Evolutionary conservation across 2,113 vertebrate genomes (phyloP), one percentile per base, ranked within the genome.

Genomic region (Chlamydotis undulata): DNA sequence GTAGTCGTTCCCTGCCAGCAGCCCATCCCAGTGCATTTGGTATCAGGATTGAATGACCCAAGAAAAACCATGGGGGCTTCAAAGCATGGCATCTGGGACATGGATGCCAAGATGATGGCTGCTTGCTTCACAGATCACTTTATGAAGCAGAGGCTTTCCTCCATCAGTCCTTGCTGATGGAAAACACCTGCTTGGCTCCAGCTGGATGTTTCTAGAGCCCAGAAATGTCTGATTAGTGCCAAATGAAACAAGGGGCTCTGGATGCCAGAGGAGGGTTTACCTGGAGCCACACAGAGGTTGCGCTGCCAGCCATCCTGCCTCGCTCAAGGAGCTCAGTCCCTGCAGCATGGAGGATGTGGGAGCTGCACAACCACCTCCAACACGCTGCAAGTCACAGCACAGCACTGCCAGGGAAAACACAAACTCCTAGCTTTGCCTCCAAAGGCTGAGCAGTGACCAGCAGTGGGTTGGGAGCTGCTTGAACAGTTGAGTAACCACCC

Each of bases 271-370:
- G 7, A 84, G 19, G 16, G 31, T n/a, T 90, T 45, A 80, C 88
- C 82, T n/a, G 39, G 41, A 88, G 55, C 28, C 14, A 1, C 7
- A 19, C 55, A 50, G 31, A 19, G 10, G 33, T 65, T 76, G 85
- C 9, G 6, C 63, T 83, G 85, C 88, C 90, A 88, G 65, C 35
- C 10, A 9, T 56, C 75, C 75, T 73, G 57, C 35, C 78, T 57
- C 0, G 0, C 56, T 63, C 6, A 0, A 26, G 67, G 77, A 59
- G 17, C 50, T 69, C 64, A 31, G 26, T 41, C 83, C 52, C n/a
- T 1, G 0, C 74, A 56, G 49, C 39, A 5, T 1, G 2, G 65
- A 63, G 53, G 31, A 50, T 0, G 3, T 9, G 8, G 64, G 70
- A 85, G 69, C 60, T 82, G 52, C 16, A 26, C 70, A 68, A 7